These are phyloP conservation scores for Sycophaga agraensis DNA, from an alignment of 1,140 invertebrate species.

Conservation along the genomic window DNA sequence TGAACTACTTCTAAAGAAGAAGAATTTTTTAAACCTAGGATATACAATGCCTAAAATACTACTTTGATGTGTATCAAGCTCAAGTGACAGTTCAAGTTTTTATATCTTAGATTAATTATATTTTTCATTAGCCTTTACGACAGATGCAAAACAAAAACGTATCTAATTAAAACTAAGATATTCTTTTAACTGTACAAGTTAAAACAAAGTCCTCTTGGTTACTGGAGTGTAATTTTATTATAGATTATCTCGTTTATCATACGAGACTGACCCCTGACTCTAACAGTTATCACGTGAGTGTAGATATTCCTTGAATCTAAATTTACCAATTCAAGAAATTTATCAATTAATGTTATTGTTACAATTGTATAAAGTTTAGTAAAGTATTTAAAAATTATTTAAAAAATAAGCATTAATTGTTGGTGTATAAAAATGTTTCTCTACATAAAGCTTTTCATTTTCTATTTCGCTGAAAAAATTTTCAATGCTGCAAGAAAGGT, in stretches of 20 bases:
- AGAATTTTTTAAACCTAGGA: too few relatives aligned
- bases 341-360: slow-evolving; percentile 8
- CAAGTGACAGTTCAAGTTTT: too few relatives aligned
- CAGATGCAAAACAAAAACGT: background rate
- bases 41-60: too few relatives aligned
- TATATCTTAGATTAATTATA: background rate
- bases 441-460: too few relatives aligned
- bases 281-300: background rate
- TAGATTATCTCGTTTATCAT: slow-evolving; percentile 10
- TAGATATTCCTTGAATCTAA: background rate
- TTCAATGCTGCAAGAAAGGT: too few relatives aligned
- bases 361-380: slow-evolving; percentile 1
- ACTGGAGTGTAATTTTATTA: slow-evolving; percentile 1
- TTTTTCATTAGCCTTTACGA: background rate
- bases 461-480: too few relatives aligned
- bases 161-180: background rate
- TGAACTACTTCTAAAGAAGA: too few relatives aligned
- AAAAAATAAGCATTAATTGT: too few relatives aligned
- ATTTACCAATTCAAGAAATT: slow-evolving; percentile 10
- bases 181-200: background rate
- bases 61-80: too few relatives aligned
- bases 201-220: background rate
- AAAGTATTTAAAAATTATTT: too few relatives aligned
- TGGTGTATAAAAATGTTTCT: too few relatives aligned
- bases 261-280: slow-evolving; percentile 12